phyloP scores from a whole-genome alignment of 2,888 invertebrate genomes.

The Oscheius sp. region DNA sequence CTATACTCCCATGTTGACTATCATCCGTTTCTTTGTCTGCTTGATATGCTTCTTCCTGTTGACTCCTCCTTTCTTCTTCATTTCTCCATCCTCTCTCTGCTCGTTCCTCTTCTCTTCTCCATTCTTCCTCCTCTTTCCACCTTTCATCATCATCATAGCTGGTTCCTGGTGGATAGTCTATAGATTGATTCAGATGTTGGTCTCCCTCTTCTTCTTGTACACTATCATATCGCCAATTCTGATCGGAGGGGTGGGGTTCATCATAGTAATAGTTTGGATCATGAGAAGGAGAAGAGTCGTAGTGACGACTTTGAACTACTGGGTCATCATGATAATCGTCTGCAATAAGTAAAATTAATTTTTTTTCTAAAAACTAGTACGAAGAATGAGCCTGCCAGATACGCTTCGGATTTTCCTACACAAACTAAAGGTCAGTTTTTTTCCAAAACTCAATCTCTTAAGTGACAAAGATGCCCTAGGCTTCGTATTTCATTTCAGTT shows the following conservation, averaged over 20 bases:
- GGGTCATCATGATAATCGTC: background rate
- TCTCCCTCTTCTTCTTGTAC: slow-evolving; percentile 48
- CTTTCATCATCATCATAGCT: slow-evolving; percentile 36
- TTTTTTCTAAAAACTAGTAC: no score
- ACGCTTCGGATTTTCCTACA: no score
- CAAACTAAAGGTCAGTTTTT: no score
- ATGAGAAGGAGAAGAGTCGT: slow-evolving; percentile 5
- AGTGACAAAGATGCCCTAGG: no score
- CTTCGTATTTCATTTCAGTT: no score
- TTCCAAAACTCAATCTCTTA: no score
- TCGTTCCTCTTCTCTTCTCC: slow-evolving; percentile 15
- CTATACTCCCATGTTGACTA: background rate
- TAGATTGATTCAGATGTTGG: slow-evolving; percentile 7
- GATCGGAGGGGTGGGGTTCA: background rate
- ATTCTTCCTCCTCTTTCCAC: slow-evolving; percentile 24
- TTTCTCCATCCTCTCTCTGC: slow-evolving; percentile 2
- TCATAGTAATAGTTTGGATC: slow-evolving; percentile 5
- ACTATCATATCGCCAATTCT: slow-evolving; percentile 45
- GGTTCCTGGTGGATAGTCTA: background rate
- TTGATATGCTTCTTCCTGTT: slow-evolving; percentile 15
- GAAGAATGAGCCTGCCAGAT: no score
- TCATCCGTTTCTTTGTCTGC: slow-evolving; percentile 20
- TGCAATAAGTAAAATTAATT: background rate
- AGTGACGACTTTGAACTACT: slow-evolving; percentile 3
- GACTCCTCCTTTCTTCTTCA: slow-evolving; percentile 1